Evolutionary conservation across 2,113 vertebrate genomes (phyloP), one percentile per base, ranked within the genome.

Genomic region (Azemiops feae): DNA sequence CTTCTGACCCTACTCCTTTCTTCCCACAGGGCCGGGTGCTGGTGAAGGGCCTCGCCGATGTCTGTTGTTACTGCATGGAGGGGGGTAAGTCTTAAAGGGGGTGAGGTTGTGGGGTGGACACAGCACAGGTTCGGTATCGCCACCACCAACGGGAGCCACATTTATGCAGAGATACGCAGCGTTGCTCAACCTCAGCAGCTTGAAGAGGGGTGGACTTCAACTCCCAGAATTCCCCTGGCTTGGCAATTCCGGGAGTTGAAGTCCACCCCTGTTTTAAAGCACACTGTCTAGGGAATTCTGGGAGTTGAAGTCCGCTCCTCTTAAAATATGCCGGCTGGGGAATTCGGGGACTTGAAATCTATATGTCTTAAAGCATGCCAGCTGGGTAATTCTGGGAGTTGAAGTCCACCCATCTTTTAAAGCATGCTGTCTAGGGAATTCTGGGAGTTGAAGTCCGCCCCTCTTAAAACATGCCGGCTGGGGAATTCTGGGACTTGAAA

Each of bases 51-150:
- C 93, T 87, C 1, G 98, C 95, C 85, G 97, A 98, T 16, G 94
- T 90, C 3, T 99, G 98, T 53, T 99, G 99, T 85, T 97, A 95
- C 96, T 99, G 98, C 81, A 43, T 91, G 89, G 97, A 95, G 27
- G 95, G 95, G 90, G 96, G 97, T 97, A 95, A 94, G 97, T 96
- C 3, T 3, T 18, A 8, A 12, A 25, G 1, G 3, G 10, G 14
- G 25, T 0, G 34, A n/a, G n/a, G 39, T 2, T 8, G 11, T 1
- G 30, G 55, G 11, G 60, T 1, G 0, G 60, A 0, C 4, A 69
- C 3, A 4, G 45, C 45, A n/a, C 11, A 88, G 3, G 8, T 6
- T 50, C 34, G 0, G 11, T 23, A 43, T 14, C 2, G 0, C 2
- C 5, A 4, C 10, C 18, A 6, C 64, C 16, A 1, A 7, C 3